A percentile compares a stretch with the other conserved stretches of the same genome.
Evolutionary conservation across 1,140 invertebrate species (phyloP).

Genomic region (Carcinoscorpius rotundicauda): DNA sequence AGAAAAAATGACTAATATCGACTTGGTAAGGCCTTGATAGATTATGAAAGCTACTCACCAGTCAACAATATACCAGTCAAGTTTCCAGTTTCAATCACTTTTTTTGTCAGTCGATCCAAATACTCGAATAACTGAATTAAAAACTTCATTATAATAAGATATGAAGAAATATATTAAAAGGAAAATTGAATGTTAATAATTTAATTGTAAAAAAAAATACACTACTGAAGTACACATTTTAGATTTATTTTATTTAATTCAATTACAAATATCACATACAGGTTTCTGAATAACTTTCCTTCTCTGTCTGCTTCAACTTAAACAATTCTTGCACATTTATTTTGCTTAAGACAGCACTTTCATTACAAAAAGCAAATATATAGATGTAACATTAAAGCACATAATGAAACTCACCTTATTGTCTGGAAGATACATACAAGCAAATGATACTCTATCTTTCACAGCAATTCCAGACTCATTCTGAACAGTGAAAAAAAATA

Average conservation of each 20-base stretch:
- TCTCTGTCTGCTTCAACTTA: no score
- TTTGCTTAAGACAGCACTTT: not conserved
- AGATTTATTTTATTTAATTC: no score
- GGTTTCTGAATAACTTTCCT: no score
- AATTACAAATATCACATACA: no score
- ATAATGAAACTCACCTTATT: constrained; percentile 37
- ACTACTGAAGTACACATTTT: no score
- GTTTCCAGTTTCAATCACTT: constrained; percentile 60
- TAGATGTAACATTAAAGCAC: not conserved
- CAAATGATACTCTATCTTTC: constrained; percentile 85
- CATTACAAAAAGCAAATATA: no score
- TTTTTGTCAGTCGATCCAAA: constrained; percentile 52
- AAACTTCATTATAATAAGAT: constrained; percentile 11
- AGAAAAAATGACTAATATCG: no score
- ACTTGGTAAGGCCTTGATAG: no score
- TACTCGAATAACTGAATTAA: constrained; percentile 51
- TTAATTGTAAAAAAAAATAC: no score
- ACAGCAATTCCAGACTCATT: constrained; percentile 67
- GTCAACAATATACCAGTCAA: constrained; percentile 75
- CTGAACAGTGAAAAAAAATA: constrained; percentile 36
- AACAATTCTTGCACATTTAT: not conserved
- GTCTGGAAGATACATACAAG: constrained; percentile 76
- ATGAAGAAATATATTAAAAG: no score
- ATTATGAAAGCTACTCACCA: constrained; percentile 37
- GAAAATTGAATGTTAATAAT: no score